Evolutionary conservation across 2,113 vertebrate genomes (phyloP).

Genomic region (Alces alces): DNA sequence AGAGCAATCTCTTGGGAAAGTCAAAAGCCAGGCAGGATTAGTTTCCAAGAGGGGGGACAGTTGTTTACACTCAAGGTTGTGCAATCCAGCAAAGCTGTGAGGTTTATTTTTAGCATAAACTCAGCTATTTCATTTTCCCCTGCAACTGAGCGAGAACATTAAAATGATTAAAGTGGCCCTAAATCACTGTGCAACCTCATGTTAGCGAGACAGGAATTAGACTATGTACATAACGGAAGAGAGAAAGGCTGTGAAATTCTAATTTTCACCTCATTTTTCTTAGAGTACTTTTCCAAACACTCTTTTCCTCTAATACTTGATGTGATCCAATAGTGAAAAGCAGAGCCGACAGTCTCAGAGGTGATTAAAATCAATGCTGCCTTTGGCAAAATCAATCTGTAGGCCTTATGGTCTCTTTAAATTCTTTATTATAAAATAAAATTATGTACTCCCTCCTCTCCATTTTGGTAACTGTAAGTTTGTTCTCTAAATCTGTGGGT

Average conservation of each 20-base stretch:
- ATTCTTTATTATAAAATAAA: background rate
- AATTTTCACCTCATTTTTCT: slow-evolving; percentile 65
- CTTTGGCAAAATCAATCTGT: background rate
- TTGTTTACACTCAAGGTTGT: slow-evolving; percentile 76
- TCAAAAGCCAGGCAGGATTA: slow-evolving; percentile 71
- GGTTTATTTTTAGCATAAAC: slow-evolving; percentile 83
- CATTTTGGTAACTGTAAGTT: background rate
- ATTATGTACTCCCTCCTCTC: background rate
- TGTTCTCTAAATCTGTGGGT: background rate
- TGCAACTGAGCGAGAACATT: slow-evolving; percentile 56
- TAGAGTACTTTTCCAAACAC: slow-evolving; percentile 40
- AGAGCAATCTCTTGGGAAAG: slow-evolving; percentile 74
- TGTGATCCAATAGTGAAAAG: background rate
- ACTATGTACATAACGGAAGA: slow-evolving; percentile 15
- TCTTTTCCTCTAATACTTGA: slow-evolving; percentile 38
- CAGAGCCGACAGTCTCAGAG: background rate
- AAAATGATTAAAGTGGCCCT: slow-evolving; percentile 70
- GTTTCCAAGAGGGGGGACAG: slow-evolving; percentile 75
- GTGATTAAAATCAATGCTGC: background rate
- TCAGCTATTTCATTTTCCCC: slow-evolving; percentile 74
- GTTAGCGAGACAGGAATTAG: slow-evolving; percentile 35
- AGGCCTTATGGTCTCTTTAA: background rate
- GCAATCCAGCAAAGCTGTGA: slow-evolving; percentile 75
- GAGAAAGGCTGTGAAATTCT: slow-evolving; percentile 53
- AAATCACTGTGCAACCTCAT: slow-evolving; percentile 51